phyloP scores from a whole-genome alignment of 2,797 vertebrate genomes.

The Diplodus sargus region DNA sequence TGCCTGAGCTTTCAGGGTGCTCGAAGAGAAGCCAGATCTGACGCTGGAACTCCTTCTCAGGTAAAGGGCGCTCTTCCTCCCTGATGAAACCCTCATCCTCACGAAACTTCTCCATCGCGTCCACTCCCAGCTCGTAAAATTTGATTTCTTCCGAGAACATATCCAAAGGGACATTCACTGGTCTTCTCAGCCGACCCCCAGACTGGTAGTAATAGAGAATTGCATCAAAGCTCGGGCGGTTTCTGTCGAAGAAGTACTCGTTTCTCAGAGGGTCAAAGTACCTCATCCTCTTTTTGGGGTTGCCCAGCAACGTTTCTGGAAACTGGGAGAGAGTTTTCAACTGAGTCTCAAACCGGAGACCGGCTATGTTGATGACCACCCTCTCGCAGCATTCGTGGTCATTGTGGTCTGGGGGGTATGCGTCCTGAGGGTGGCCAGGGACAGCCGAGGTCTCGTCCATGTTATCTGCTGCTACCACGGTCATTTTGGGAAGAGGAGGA shows the following conservation, averaged over 20 bases:
- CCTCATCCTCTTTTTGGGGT: constrained; percentile 98
- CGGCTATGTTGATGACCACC: constrained; percentile 98
- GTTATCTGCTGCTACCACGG: constrained; percentile 96
- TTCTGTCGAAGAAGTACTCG: constrained; percentile 98
- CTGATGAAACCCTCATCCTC: constrained; percentile 99
- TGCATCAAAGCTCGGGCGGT: constrained; percentile 97
- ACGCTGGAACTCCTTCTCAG: constrained; percentile 94
- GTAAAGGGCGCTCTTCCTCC: constrained; percentile 96
- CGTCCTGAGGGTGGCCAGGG: constrained; percentile 95
- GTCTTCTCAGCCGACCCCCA: constrained; percentile 93
- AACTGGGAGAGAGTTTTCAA: constrained; percentile 97
- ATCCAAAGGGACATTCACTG: constrained; percentile 97
- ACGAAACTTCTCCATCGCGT: constrained; percentile 98
- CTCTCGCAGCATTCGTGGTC: constrained; percentile 98
- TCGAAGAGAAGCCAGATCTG: constrained; percentile 99
- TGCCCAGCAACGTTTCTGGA: constrained; percentile 96
- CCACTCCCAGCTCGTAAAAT: constrained; percentile 97
- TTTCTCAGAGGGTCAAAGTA: constrained; percentile 98
- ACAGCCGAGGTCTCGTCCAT: constrained; percentile 95
- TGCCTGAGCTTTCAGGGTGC: constrained; percentile 96
- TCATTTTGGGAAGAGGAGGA: constrained; percentile 86
- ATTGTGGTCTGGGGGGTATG: constrained; percentile 91
- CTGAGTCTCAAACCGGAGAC: constrained; percentile 97
- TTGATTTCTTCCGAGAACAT: constrained; percentile 99
- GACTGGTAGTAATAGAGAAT: constrained; percentile 99